Evolutionary conservation across 2,797 vertebrate genomes (phyloP), one percentile per base, ranked within the genome.

Genomic region (Synaphobranchus kaupii): DNA sequence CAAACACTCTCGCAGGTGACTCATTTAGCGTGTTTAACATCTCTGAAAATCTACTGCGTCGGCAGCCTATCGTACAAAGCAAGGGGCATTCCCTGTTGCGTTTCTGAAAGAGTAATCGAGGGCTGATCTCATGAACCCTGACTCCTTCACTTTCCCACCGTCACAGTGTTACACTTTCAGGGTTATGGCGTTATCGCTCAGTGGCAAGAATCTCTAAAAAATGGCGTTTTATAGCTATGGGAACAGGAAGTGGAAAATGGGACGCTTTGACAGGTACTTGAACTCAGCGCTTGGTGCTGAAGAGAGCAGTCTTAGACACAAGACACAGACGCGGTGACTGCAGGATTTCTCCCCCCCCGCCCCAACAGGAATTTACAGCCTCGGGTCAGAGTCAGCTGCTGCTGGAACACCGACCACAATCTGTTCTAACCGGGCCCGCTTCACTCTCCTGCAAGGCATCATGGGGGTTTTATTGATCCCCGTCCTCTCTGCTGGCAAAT

Each of bases 11-110:
- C n/a, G 15, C 52, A 50, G 20, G 82, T 78, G 82, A 87, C 63
- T 87, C 82, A 87, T 84, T 82, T 52, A 58, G 83, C 39, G 81
- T 71, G 66, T 81, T 76, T 84, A 84, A 87, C 5, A 52, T 66
- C 84, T 76, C 15, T 31, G 22, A 84, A 44, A 60, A 39, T 17
- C 63, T 66, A 28, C 84, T 81, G 68, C 50, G 31, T 87, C 3
- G 66, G 20, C 66, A 34, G 48, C 47, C 81, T 63, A 63, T 71
- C 48, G 83, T 39, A 44, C 86, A 73, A 31, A 47, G 76, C 48
- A 39, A 17, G 31, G 34, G n/a, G 50, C 50, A 20, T 80, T 81
- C 68, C 60, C 81, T 48, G 31, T 13, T 15, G 34, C 25, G 34
- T 56, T 56, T 56, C 22, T 54, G 86, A 56, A 22, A 58, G 66